phyloP scores from a whole-genome alignment of 2,888 invertebrate species.

The Loripinus fragilis region DNA sequence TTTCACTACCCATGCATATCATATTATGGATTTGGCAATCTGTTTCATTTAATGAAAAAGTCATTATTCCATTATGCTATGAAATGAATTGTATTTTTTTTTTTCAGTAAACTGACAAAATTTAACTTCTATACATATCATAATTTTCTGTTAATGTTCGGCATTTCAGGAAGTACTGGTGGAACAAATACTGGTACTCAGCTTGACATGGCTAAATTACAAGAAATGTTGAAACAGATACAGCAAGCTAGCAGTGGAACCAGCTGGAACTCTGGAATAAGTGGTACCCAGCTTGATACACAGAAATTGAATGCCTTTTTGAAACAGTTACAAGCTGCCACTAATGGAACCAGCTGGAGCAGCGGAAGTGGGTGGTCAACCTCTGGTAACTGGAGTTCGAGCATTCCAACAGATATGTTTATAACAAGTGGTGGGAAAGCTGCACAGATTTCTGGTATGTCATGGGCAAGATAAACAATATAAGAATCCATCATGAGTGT shows the following conservation, averaged over 20 bases:
- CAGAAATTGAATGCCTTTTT: conserved; percentile 39
- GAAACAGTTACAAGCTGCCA: conserved; percentile 38
- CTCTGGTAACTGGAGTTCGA: background rate
- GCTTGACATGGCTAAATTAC: conserved; percentile 38
- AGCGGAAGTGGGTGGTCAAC: background rate
- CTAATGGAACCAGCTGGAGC: background rate
- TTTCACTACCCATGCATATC: too few relatives aligned
- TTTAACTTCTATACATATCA: too few relatives aligned
- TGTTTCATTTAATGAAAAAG: too few relatives aligned
- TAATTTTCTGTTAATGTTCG: too few relatives aligned
- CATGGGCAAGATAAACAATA: too few relatives aligned
- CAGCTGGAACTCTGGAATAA: background rate
- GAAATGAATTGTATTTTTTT: too few relatives aligned
- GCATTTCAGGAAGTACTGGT: conserved; percentile 26
- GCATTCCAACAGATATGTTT: conserved; percentile 29
- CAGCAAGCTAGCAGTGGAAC: conserved; percentile 21
- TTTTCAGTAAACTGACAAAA: too few relatives aligned
- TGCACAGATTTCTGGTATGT: conserved; percentile 28
- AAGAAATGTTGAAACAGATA: conserved; percentile 46
- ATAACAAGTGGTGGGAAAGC: conserved; percentile 44
- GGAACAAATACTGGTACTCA: conserved; percentile 26
- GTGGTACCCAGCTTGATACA: conserved; percentile 38
- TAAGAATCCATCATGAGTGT: too few relatives aligned
- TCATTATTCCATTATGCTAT: too few relatives aligned
- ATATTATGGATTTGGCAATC: too few relatives aligned